Evolutionary conservation across 2,888 invertebrate genomes (phyloP), one percentile per base, ranked within the genome.

Genomic region (Melanargia galathea): DNA sequence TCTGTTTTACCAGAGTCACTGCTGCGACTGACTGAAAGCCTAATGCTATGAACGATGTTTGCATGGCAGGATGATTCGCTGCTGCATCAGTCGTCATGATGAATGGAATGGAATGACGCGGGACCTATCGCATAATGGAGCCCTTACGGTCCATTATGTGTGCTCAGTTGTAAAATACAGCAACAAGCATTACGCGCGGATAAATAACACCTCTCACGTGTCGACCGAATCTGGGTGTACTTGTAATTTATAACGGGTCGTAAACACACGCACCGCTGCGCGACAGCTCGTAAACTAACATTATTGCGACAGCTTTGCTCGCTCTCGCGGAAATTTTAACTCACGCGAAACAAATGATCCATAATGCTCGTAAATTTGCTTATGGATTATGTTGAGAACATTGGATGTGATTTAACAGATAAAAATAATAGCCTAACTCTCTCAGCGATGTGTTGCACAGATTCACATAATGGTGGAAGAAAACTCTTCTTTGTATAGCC

Each of bases 161-260:
- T 22, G 35, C 52, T 56, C 24, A 43, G 48, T 51, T 58, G 59
- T 63, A 55, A 54, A 69, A 66, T 68, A 58, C 62, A 65, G 65
- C 62, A 65, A 62, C 66, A 63, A 67, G 69, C 68, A 58, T 63
- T 68, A 67, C 69, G 67, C 61, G 67, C 54, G 52, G 68, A 73
- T 72, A 73, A 72, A 72, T 73, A 70, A 68, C 64, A 59, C 63
- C 67, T 71, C 72, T 70, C 70, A 70, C 67, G 66, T 68, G 67
- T 64, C 67, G 68, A 65, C 71, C 68, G 65, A 67, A 68, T 69
- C 68, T 71, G 67, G 68, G 65, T 66, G 65, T 65, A 66, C 62
- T 61, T 61, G 71, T 72, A 67, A 70, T 73, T 70, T 73, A 72
- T 69, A 63, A 62, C 62, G 22, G 66, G 63, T 63, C 67, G 68